A percentile compares a stretch with the other conserved stretches of the same genome.
Evolutionary conservation across 2,797 vertebrate genomes (phyloP).

Genomic region (Falco concolor): DNA sequence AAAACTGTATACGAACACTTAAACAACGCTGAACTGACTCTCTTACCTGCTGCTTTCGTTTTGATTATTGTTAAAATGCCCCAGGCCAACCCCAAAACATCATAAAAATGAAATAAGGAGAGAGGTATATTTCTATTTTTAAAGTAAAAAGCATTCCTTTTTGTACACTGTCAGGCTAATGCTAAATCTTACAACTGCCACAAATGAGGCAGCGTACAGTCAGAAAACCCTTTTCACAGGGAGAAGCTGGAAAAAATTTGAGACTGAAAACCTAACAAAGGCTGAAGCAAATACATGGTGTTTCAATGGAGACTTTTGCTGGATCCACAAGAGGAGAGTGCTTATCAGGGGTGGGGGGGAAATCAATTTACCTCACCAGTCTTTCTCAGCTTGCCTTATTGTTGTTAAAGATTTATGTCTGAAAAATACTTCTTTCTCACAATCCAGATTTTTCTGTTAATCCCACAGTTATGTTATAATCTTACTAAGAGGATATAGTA

Average conservation of each 20-base stretch:
- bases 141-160: neutral
- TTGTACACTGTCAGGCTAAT: neutral
- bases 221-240: neutral
- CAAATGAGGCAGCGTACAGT: neutral
- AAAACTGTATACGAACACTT: neutral
- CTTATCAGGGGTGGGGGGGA: neutral
- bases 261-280: neutral
- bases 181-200: neutral
- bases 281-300: neutral
- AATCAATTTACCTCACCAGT: conserved; percentile 3
- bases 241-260: neutral
- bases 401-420: conserved; percentile 28
- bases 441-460: conserved; percentile 27
- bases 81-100: neutral
- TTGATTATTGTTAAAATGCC: neutral
- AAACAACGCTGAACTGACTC: neutral
- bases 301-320: neutral
- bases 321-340: neutral
- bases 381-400: conserved; percentile 1
- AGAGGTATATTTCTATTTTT: neutral
- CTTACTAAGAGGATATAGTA: conserved; percentile 55
- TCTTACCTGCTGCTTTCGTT: conserved; percentile 17
- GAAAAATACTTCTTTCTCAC: conserved; percentile 10
- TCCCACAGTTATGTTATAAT: conserved; percentile 44
- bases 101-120: neutral